Evolutionary conservation across 1,140 invertebrate species (phyloP).

Genomic region (Mamestra configurata): DNA sequence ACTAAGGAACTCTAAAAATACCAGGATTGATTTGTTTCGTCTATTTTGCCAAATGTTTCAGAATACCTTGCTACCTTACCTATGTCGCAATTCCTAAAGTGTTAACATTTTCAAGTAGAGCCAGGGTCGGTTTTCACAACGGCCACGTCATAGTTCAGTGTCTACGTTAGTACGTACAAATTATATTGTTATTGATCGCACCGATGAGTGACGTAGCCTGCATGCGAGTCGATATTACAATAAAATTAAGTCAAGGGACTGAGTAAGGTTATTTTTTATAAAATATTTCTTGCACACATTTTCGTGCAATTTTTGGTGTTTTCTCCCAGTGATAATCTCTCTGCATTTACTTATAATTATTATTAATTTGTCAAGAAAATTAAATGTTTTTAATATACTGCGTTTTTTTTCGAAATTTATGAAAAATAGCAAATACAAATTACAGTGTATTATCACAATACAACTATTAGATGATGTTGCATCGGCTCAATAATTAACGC

Average conservation of each 20-base stretch:
- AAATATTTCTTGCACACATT: conserved; percentile 38
- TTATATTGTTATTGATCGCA: conserved; percentile 40
- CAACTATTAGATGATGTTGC: no score
- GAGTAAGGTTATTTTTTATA: conserved; percentile 46
- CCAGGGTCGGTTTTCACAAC: conserved; percentile 39
- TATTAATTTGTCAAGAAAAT: conserved; percentile 42
- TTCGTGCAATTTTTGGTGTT: conserved; percentile 35
- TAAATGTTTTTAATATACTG: conserved; percentile 30
- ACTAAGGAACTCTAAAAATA: no score
- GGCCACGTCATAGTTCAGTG: conserved; percentile 36
- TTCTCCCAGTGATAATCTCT: conserved; percentile 42
- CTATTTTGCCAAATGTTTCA: no score
- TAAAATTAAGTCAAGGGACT: conserved; percentile 46
- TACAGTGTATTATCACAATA: no score
- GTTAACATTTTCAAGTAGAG: conserved; percentile 10
- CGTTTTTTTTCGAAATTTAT: neutral
- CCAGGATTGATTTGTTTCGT: no score
- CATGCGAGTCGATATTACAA: conserved; percentile 32
- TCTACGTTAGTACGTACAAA: conserved; percentile 18
- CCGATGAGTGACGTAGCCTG: conserved; percentile 28
- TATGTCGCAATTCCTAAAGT: conserved; percentile 36
- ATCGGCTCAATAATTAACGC: no score
- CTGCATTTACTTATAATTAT: conserved; percentile 31
- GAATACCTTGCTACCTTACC: no score
- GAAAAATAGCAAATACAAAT: no score